Evolutionary conservation across 2,888 invertebrate genomes (phyloP).

Genomic region (Eristalis tenax): DNA sequence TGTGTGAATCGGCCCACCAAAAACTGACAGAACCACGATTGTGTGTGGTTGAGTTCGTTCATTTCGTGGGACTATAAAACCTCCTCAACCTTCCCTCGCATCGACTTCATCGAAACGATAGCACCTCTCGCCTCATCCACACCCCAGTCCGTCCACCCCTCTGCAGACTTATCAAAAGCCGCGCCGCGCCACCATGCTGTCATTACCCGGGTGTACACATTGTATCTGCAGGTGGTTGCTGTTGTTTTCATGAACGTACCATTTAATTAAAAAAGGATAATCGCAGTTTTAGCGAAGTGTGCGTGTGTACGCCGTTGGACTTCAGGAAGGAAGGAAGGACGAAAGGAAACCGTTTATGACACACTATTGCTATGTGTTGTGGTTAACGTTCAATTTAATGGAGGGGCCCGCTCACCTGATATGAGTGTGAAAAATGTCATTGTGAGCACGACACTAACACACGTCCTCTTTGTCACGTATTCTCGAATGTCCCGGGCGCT

Average conservation of each 20-base stretch:
- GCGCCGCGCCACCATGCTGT: neutral
- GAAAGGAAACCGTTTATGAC: neutral
- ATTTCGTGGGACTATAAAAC: constrained; percentile 17
- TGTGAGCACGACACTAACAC: constrained; percentile 79
- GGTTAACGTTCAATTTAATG: neutral
- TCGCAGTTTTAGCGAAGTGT: neutral
- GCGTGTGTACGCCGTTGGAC: neutral
- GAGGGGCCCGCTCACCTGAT: constrained; percentile 76
- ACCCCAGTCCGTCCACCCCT: neutral
- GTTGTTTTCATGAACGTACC: constrained; percentile 30
- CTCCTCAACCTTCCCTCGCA: neutral
- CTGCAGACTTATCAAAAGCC: neutral
- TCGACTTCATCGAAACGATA: constrained; percentile 5
- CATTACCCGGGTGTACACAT: constrained; percentile 7
- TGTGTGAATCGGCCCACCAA: neutral
- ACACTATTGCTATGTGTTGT: constrained; percentile 15
- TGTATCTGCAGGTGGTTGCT: constrained; percentile 39
- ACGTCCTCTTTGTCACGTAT: constrained; percentile 80
- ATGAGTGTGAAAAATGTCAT: constrained; percentile 80
- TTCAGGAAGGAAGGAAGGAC: neutral
- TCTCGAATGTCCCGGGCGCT: constrained; percentile 79
- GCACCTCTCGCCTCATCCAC: neutral
- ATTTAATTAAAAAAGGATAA: constrained; percentile 32
- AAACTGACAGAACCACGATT: constrained; percentile 3
- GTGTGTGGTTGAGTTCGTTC: neutral